Conservation (phyloP, 2,797 vertebrate species). For the Coracias cyanogaster region DNA sequence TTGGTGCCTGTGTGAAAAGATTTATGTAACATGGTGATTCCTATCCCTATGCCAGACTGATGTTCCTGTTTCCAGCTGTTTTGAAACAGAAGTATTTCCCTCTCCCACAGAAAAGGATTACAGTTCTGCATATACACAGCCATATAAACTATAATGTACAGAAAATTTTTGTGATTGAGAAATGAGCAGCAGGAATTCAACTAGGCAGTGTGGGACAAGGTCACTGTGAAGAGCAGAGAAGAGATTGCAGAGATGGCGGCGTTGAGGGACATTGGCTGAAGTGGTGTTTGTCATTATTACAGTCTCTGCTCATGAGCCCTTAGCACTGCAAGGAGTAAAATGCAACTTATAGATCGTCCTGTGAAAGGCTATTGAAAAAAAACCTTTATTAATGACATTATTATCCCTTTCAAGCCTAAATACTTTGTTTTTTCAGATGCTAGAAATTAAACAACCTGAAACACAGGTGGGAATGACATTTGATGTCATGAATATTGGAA, state of each 20-base stretch:
- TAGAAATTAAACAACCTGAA: neutral
- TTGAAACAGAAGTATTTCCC: neutral
- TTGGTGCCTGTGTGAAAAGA: neutral
- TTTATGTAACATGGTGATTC: neutral
- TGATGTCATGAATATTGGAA: constrained; percentile 4
- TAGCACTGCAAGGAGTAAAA: neutral
- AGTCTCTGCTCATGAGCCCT: neutral
- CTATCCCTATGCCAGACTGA: neutral
- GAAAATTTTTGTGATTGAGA: neutral
- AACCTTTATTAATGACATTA: neutral
- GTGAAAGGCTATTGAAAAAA: neutral
- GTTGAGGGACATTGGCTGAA: neutral
- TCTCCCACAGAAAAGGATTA: neutral
- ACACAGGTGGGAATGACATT: neutral
- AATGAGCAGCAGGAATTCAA: neutral
- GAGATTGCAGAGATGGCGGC: neutral
- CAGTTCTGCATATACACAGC: neutral
- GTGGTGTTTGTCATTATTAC: neutral
- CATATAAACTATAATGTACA: neutral
- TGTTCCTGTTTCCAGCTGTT: neutral
- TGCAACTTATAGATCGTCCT: neutral
- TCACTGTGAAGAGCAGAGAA: neutral
- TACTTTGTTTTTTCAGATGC: neutral
- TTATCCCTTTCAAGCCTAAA: neutral
- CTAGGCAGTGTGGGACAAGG: neutral